Conservation (phyloP, 2,797 vertebrate genomes). For the Toxotes lorentzi region DNA sequence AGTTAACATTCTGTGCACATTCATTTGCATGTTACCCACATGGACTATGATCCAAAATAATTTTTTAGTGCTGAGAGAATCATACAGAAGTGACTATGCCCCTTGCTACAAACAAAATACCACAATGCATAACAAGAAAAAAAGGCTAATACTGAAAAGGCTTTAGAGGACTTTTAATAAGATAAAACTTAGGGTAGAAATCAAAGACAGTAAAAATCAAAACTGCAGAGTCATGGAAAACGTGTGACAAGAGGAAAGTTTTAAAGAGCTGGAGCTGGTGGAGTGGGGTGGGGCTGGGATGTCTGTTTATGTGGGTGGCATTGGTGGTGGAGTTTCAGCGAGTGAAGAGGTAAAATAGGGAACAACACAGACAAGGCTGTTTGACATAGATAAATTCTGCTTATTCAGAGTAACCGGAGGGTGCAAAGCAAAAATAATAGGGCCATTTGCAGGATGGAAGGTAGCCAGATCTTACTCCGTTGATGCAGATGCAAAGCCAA, state of each 20-base stretch:
- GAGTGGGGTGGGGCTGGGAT: not conserved
- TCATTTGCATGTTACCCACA: not conserved
- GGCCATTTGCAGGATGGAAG: conserved; percentile 79
- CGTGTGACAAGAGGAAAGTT: conserved; percentile 35
- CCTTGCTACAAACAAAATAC: not conserved
- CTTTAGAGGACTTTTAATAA: not conserved
- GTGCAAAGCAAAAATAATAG: conserved; percentile 80
- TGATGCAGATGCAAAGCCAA: conserved; percentile 70
- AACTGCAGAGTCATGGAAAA: conserved; percentile 37
- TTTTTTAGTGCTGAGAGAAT: not conserved
- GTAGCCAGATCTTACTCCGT: conserved; percentile 76
- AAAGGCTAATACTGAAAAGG: not conserved
- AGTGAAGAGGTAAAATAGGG: conserved; percentile 57
- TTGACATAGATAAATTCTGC: conserved; percentile 85
- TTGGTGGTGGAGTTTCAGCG: conserved; percentile 32
- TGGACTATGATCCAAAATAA: not conserved
- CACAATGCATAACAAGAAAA: not conserved
- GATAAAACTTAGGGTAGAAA: not conserved
- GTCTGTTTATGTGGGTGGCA: conserved; percentile 50
- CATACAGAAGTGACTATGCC: not conserved
- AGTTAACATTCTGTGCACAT: not conserved
- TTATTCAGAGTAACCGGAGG: conserved; percentile 81
- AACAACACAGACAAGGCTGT: conserved; percentile 76
- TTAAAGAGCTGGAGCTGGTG: conserved; percentile 26
- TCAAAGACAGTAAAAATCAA: conserved; percentile 9